Percentiles rank a stretch among this genome's conserved stretches.
These are phyloP conservation scores for Kryphioiulus occultus DNA, from an alignment of 2,888 invertebrate genomes.

Conservation along the genomic window DNA sequence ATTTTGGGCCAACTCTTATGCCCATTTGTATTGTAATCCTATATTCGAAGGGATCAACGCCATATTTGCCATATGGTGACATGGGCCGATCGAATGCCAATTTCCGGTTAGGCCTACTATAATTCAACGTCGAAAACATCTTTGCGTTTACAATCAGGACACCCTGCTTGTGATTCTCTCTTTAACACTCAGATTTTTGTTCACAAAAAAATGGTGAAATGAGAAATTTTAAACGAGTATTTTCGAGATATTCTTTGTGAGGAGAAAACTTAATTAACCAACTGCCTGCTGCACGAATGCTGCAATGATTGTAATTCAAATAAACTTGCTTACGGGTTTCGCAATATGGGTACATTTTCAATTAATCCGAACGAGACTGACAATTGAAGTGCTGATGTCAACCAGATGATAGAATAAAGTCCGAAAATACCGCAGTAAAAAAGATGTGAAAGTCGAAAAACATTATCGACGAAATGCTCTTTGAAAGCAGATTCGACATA, in stretches of 20 bases:
- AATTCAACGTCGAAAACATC: not conserved
- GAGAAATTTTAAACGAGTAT: not conserved
- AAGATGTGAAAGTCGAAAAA: too few species aligned
- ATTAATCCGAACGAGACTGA: too few species aligned
- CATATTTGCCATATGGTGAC: slow-evolving; percentile 1
- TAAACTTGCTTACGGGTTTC: too few species aligned
- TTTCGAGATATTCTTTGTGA: too few species aligned
- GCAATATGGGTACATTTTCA: too few species aligned
- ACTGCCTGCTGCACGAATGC: too few species aligned
- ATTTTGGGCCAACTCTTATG: not conserved
- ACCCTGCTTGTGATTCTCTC: not conserved
- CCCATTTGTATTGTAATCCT: not conserved
- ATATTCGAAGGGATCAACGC: not conserved
- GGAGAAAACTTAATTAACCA: not conserved
- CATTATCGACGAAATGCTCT: too few species aligned
- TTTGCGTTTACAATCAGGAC: not conserved
- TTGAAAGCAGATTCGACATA: not conserved
- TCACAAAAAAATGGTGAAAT: not conserved
- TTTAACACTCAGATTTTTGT: not conserved
- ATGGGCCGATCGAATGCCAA: not conserved
- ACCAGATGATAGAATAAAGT: too few species aligned
- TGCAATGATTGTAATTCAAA: too few species aligned
- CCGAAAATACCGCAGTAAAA: too few species aligned
- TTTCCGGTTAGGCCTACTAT: slow-evolving; percentile 29
- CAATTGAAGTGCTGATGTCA: too few species aligned